Percentiles rank a stretch among this genome's conserved stretches.
These are phyloP conservation scores for Fulica atra DNA, from an alignment of 2,113 vertebrate genomes.

Conservation along the genomic window DNA sequence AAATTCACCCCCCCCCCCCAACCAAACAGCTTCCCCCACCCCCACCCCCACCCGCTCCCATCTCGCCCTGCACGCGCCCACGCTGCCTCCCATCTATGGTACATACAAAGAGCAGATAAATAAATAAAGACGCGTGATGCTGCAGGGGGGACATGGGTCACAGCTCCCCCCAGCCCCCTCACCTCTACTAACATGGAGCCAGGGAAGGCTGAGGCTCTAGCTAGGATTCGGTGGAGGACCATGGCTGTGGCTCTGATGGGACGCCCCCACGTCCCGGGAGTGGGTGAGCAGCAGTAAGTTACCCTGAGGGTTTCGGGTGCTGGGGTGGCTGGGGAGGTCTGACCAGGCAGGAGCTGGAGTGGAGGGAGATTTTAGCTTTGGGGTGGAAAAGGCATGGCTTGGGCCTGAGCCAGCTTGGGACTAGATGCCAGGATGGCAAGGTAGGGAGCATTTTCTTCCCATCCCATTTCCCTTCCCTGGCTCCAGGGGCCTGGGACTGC, in stretches of 20 bases:
- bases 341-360: not conserved
- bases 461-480: not conserved
- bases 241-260: not conserved
- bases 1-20: not conserved
- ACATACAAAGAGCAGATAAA: conserved; percentile 59
- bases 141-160: not conserved
- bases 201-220: not conserved
- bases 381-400: not conserved
- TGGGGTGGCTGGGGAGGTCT: not conserved
- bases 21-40: not conserved
- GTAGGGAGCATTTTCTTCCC: not conserved
- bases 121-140: conserved; percentile 47
- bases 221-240: not conserved
- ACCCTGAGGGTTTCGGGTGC: conserved; percentile 30
- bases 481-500: not conserved
- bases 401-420: not conserved
- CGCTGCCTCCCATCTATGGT: not conserved
- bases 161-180: not conserved
- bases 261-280: not conserved
- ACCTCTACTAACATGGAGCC: accelerated
- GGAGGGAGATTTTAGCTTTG: not conserved
- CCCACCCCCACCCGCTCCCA: accelerated
- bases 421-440: accelerated
- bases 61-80: not conserved
- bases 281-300: conserved; percentile 14